Evolutionary conservation across 2,888 invertebrate species (phyloP), one percentile per base, ranked within the genome.

Genomic region (Serrognathus titanus): DNA sequence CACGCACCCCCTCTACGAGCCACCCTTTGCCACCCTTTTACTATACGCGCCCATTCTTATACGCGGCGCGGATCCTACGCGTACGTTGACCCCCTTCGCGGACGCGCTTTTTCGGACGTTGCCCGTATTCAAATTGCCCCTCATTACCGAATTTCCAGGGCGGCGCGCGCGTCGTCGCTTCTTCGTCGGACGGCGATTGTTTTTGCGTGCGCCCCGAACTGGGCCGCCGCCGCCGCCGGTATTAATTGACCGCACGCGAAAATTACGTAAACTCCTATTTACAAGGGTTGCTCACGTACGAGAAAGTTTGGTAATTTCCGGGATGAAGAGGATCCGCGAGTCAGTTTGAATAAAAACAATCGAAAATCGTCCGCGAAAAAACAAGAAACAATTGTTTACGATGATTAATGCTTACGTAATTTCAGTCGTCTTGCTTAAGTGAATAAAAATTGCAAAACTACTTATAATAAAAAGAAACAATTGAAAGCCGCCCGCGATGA

Each of bases 1-100:
- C 64, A 58, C 58, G 60, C 60, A 58, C 59, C 62, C 60, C 60
- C 56, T 51, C 53, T 51, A 24, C 41, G 48, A 38, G 45, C 54
- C 58, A 41, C 48, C 53, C 53, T 48, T 45, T 48, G 50, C 53
- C 55, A 49, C 47, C 60, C 58, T 58, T 53, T 43, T 43, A 43
- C 43, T 43, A 43, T 20, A 20, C 43, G 43, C 43, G 43, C 16
- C 20, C 43, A 43, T 43, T 43, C 43, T 43, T 43, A 20, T 41
- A 41, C 41, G 41, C 41, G 41, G n/a, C 41, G 41, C 41, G 41
- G n/a, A 41, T 16, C 43, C 16, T 53, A 39, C 58, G 48, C 48
- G 50, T 54, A 31, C 24, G 24, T 31, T 31, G 24, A 31, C 24
- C 24, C 24, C 24, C 24, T 36, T 47, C 39, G 59, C 55, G 53